These are phyloP conservation scores for Siniperca knerii DNA, from an alignment of 2,113 vertebrate species.

Conservation along the genomic window DNA sequence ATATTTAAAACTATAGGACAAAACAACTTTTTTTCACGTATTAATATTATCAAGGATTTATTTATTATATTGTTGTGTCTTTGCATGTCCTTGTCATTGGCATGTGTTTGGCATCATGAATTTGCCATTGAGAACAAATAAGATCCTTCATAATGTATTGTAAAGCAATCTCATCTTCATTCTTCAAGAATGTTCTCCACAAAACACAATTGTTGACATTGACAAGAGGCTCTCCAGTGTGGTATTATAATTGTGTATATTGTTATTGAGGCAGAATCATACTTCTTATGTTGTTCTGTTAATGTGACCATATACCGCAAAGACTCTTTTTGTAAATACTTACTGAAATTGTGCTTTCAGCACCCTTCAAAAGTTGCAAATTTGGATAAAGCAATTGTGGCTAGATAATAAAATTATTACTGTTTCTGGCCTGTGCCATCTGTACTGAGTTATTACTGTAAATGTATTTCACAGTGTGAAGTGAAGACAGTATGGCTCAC, in stretches of 20 bases:
- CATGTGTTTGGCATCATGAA: background rate
- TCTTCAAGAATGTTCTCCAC: background rate
- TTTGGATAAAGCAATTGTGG: slow-evolving; percentile 8
- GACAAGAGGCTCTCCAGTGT: background rate
- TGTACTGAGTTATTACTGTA: slow-evolving; percentile 30
- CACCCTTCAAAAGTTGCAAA: background rate
- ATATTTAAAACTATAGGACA: background rate
- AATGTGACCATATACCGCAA: background rate
- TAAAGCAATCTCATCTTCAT: background rate
- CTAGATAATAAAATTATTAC: background rate
- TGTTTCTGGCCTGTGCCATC: slow-evolving; percentile 17
- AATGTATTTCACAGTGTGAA: slow-evolving; percentile 39
- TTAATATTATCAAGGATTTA: background rate
- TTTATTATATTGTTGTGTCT: background rate
- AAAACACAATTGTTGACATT: background rate
- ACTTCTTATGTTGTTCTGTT: slow-evolving; percentile 3
- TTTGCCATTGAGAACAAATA: background rate
- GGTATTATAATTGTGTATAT: background rate
- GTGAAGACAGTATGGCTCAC: slow-evolving; percentile 19
- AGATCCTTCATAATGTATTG: background rate
- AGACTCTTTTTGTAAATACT: background rate
- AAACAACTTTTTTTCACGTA: background rate
- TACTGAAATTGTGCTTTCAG: background rate
- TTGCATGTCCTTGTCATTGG: background rate
- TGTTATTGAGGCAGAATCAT: background rate